Conservation (phyloP, 2,113 vertebrate species). For the Leucopternis melanops region DNA sequence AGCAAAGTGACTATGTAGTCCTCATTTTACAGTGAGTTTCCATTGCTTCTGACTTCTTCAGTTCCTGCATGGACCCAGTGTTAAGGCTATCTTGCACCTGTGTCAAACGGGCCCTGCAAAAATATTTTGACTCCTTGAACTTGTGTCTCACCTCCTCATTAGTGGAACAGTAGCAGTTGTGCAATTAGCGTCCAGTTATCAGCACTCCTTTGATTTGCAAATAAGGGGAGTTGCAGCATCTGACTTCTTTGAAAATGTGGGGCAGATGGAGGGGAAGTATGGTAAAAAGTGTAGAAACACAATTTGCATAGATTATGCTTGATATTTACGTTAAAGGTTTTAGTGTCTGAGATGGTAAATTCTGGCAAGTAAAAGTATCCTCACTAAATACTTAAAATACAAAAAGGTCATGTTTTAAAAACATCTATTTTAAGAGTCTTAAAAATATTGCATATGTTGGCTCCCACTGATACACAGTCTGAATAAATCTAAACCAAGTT, state of each 20-base stretch:
- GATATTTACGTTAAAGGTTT: background rate
- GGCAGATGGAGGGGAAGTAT: background rate
- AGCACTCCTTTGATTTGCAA: background rate
- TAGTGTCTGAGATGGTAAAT: background rate
- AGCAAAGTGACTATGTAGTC: background rate
- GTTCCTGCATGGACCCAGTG: background rate
- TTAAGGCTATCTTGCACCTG: background rate
- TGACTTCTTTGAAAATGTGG: background rate
- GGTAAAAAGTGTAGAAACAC: background rate
- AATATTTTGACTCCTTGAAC: background rate
- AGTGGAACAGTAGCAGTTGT: background rate
- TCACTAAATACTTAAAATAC: background rate
- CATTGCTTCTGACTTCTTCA: background rate
- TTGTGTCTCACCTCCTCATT: background rate
- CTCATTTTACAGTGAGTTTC: background rate
- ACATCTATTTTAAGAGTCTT: background rate
- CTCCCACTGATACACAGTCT: background rate
- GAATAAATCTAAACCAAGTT: background rate
- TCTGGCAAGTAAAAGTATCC: background rate
- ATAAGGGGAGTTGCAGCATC: background rate
- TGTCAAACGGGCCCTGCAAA: background rate
- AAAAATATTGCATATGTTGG: background rate
- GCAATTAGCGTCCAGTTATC: background rate
- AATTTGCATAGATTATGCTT: background rate
- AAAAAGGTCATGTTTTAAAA: background rate